Conservation (phyloP, 2,888 invertebrate genomes). For the Lasius fuliginosus region DNA sequence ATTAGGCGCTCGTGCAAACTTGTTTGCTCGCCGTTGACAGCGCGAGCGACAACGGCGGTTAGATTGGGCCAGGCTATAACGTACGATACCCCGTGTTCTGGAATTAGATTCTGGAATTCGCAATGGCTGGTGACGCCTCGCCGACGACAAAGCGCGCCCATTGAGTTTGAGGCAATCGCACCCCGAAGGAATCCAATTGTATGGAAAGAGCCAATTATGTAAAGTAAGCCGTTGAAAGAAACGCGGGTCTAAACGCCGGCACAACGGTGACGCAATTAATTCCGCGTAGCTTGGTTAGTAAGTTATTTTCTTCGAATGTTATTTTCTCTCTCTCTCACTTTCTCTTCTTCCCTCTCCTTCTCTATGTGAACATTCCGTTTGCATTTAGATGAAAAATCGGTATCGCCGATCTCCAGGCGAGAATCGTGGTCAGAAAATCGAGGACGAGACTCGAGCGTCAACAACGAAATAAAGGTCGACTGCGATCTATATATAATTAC, state of each 20-base stretch:
- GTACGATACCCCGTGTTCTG: conserved; percentile 43
- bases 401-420: conserved; percentile 36
- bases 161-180: conserved; percentile 35
- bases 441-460: conserved; percentile 39
- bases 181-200: conserved; percentile 49
- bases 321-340: background rate
- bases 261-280: conserved; percentile 44
- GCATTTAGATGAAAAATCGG: conserved; percentile 53
- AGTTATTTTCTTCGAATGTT: conserved; percentile 45
- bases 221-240: conserved; percentile 57
- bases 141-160: conserved; percentile 29
- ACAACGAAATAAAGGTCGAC: conserved; percentile 28
- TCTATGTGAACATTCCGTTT: conserved; percentile 29
- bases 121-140: conserved; percentile 41
- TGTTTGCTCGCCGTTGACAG: conserved; percentile 64
- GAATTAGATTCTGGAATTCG: conserved; percentile 64
- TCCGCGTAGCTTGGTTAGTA: conserved; percentile 53
- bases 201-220: conserved; percentile 55
- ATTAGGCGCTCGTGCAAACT: conserved; percentile 59
- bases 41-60: conserved; percentile 48
- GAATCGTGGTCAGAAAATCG: conserved; percentile 49
- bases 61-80: conserved; percentile 34
- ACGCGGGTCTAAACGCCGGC: conserved; percentile 40
- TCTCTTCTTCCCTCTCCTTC: background rate
- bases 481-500: conserved; percentile 31